These are phyloP conservation scores for Epizoanthus scotinus DNA, from an alignment of 92 coral and sea anemone species.

Conservation along the genomic window DNA sequence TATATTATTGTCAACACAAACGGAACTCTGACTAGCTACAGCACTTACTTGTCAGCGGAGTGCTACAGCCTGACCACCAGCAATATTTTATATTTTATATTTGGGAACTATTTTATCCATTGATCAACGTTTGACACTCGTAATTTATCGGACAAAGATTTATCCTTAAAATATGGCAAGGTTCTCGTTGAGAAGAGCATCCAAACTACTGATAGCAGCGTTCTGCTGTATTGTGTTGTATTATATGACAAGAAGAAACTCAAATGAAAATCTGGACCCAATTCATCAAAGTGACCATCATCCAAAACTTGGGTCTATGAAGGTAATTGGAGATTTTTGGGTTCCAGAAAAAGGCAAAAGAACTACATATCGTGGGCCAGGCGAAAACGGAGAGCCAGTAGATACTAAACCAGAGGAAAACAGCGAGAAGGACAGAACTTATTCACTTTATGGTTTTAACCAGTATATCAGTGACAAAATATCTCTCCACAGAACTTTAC, in stretches of 20 bases:
- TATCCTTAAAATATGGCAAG: slow-evolving; percentile 28
- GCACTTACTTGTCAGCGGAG: neutral
- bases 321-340: slow-evolving; percentile 85
- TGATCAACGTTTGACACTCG: neutral
- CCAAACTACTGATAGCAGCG: slow-evolving; percentile 38
- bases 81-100: neutral
- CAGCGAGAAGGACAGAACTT: slow-evolving; percentile 68
- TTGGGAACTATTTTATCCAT: too few relatives aligned
- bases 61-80: neutral
- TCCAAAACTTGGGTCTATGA: slow-evolving; percentile 53
- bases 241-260: slow-evolving; percentile 31
- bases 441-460: slow-evolving; percentile 89
- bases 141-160: neutral
- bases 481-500: slow-evolving; percentile 76
- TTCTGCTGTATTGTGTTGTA: slow-evolving; percentile 47
- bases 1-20: neutral
- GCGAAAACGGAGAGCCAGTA: slow-evolving; percentile 88
- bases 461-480: slow-evolving; percentile 92
- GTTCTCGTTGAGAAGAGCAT: slow-evolving; percentile 39
- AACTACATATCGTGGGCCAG: slow-evolving; percentile 50
- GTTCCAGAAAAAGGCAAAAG: slow-evolving; percentile 77
- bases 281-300: slow-evolving; percentile 45
- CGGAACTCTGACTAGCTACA: neutral
- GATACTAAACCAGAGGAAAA: slow-evolving; percentile 69
- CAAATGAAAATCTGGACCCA: slow-evolving; percentile 8